Evolutionary conservation across 2,888 invertebrate species (phyloP).

Genomic region (Euclidia mi): DNA sequence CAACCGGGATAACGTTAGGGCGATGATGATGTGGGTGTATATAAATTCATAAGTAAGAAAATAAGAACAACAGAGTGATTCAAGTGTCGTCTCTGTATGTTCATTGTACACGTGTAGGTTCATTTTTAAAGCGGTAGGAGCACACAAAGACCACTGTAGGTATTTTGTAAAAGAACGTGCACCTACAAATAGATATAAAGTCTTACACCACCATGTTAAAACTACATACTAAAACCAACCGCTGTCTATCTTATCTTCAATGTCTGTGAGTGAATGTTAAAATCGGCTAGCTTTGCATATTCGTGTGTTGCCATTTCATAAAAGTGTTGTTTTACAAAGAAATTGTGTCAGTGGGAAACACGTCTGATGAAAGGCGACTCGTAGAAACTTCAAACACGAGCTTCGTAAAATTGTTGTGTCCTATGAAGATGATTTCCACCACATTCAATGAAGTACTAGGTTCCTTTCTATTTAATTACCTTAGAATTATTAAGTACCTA

Average conservation of each 20-base stretch:
- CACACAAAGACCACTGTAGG: no score
- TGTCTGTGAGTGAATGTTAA: slow-evolving; percentile 42
- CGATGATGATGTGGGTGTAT: no score
- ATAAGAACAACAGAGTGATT: no score
- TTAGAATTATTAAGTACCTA: no score
- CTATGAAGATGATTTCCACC: slow-evolving; percentile 22
- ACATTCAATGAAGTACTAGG: slow-evolving; percentile 10
- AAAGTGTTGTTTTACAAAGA: slow-evolving; percentile 67
- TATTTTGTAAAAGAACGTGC: no score
- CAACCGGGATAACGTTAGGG: no score
- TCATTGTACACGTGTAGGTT: no score
- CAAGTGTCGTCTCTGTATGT: no score
- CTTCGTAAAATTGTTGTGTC: slow-evolving; percentile 8
- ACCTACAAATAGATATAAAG: no score
- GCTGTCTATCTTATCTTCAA: slow-evolving; percentile 36
- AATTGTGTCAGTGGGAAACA: slow-evolving; percentile 70
- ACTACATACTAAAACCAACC: not conserved
- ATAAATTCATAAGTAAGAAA: no score
- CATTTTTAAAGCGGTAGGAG: no score
- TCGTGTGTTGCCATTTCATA: slow-evolving; percentile 61
- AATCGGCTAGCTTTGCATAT: slow-evolving; percentile 51
- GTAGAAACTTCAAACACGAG: slow-evolving; percentile 16
- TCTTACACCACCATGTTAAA: no score
- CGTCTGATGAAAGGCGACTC: slow-evolving; percentile 42
- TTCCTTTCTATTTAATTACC: not conserved